Percentiles rank a stretch among this genome's conserved stretches.
These are phyloP conservation scores for Euglossa dilemma DNA, from an alignment of 1,140 invertebrate species.

Conservation along the genomic window DNA sequence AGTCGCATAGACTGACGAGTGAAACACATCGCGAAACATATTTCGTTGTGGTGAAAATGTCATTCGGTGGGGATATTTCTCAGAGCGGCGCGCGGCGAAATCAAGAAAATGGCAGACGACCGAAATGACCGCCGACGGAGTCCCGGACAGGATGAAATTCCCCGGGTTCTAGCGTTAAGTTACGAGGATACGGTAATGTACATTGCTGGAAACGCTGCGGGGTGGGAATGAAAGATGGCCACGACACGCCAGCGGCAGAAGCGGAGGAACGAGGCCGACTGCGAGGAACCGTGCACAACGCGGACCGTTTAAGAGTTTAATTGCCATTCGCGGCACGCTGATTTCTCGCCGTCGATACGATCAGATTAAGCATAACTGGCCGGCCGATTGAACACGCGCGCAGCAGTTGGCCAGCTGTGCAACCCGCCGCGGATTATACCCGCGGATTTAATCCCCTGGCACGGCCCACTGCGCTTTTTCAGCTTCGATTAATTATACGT, in stretches of 20 bases:
- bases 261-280: too few relatives aligned
- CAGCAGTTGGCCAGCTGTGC: not conserved
- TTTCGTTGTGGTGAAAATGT: too few relatives aligned
- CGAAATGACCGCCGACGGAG: too few relatives aligned
- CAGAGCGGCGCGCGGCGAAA: too few relatives aligned
- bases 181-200: too few relatives aligned
- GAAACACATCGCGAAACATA: too few relatives aligned
- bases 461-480: not conserved
- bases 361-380: slow-evolving; percentile 43
- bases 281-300: not conserved
- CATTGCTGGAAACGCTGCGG: not conserved
- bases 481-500: slow-evolving; percentile 8
- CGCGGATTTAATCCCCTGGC: not conserved
- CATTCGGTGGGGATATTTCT: too few relatives aligned
- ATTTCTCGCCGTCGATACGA: slow-evolving; percentile 41
- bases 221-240: not conserved
- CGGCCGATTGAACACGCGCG: slow-evolving; percentile 19
- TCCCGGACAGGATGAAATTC: too few relatives aligned
- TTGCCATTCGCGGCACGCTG: slow-evolving; percentile 46
- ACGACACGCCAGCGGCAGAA: not conserved
- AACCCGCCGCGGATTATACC: slow-evolving; percentile 7
- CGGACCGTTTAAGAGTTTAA: slow-evolving; percentile 52
- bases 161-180: too few relatives aligned
- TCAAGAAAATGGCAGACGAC: too few relatives aligned
- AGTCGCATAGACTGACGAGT: too few relatives aligned